A percentile compares a stretch with the other conserved stretches of the same genome.
Evolutionary conservation across 2,797 vertebrate species (phyloP).

Genomic region (Pyrocephalus nanus): DNA sequence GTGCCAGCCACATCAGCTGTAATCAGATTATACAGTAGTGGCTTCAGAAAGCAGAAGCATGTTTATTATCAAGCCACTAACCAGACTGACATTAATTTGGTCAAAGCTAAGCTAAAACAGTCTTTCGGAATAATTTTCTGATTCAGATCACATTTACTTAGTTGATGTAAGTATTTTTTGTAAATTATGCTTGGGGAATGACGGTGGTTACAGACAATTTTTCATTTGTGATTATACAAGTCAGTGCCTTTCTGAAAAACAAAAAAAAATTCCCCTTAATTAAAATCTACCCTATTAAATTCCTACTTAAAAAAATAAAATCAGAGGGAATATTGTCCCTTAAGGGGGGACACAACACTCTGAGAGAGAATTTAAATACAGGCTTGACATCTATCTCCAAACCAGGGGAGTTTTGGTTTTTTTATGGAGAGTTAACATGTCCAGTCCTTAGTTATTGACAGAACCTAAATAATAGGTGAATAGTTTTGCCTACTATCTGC

Average conservation of each 20-base stretch:
- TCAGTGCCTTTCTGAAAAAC: background rate
- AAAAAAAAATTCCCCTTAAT: background rate
- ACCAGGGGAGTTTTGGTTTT: fast-evolving
- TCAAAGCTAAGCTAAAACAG: constrained; percentile 55
- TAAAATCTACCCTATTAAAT: background rate
- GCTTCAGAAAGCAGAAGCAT: constrained; percentile 67
- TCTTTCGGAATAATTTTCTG: constrained; percentile 31
- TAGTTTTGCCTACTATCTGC: background rate
- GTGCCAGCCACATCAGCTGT: constrained; percentile 51
- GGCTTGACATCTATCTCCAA: background rate
- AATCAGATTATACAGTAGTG: constrained; percentile 72
- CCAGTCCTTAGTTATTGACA: background rate
- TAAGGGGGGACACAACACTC: background rate
- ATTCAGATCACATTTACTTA: constrained; percentile 49
- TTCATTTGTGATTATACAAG: background rate
- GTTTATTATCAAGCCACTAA: constrained; percentile 70
- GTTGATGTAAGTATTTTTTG: constrained; percentile 44
- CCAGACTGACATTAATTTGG: constrained; percentile 63
- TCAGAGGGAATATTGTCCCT: background rate
- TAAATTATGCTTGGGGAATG: background rate
- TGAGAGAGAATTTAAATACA: background rate
- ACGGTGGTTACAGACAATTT: background rate
- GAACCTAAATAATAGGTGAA: fast-evolving
- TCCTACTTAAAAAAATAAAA: background rate
- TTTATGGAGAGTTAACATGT: background rate